A percentile compares a stretch with the other conserved stretches of the same genome.
These are phyloP conservation scores for Leptodactylus fallax DNA, from an alignment of 2,797 vertebrate genomes.

Conservation along the genomic window DNA sequence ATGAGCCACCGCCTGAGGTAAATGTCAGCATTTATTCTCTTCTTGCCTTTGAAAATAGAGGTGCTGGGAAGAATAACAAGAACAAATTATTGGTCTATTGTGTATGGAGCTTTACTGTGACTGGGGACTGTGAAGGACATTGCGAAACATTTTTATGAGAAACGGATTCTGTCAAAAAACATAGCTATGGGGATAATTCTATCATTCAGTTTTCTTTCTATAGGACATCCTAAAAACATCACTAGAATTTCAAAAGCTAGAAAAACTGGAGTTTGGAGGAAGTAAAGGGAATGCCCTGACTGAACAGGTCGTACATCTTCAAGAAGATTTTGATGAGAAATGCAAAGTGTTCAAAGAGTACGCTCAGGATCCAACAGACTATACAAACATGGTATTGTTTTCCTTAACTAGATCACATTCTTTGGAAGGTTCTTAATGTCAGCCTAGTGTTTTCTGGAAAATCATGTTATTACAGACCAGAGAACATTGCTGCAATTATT, in stretches of 20 bases:
- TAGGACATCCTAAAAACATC: slow-evolving; percentile 79
- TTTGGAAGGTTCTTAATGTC: neutral
- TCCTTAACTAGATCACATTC: neutral
- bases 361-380: slow-evolving; percentile 73
- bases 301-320: slow-evolving; percentile 73
- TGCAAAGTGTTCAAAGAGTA: slow-evolving; percentile 76
- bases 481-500: neutral
- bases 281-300: slow-evolving; percentile 76
- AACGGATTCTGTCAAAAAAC: no score
- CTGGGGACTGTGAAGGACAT: no score
- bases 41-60: no score
- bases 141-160: no score
- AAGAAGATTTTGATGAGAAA: slow-evolving; percentile 75
- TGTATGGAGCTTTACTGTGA: no score
- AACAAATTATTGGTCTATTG: no score
- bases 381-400: slow-evolving; percentile 72
- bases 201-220: slow-evolving; percentile 10
- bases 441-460: neutral
- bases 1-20: no score
- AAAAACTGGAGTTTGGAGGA: slow-evolving; percentile 83
- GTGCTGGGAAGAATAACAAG: no score
- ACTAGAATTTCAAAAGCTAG: slow-evolving; percentile 82
- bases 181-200: no score
- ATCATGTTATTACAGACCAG: neutral
- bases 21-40: no score